Base-by-base conservation (phyloP, 35 echinoderm and acorn worm genomes). In the Patiria miniata region DNA sequence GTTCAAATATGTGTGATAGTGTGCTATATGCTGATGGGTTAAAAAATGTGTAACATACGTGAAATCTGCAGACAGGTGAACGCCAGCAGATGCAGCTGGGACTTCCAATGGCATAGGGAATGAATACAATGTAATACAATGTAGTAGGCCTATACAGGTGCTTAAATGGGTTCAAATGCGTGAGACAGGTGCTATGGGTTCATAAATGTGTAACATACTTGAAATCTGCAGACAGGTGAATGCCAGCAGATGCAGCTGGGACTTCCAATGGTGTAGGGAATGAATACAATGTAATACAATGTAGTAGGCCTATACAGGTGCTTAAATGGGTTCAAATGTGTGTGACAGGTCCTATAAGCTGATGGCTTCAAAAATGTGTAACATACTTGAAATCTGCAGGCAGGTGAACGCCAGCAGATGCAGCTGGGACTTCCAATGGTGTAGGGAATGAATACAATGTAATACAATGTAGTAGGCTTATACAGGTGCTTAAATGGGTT, bases 51-150 rank as follows among this genome's bases (percentile, higher is more conserved):
- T 60, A 2, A 60, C 56, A 60, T 60, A 60, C 16, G n/a, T 82
- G 96, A 92, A 77, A 98, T 94, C 33, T 94, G 86, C 4, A 98
- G 86, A 87, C 96, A 98, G 8, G 93, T 89, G 57, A 98, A 86
- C 10, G 96, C 92, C 19, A 98, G 82, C 29, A 94, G 81, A 73
- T 98, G 96, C 36, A 98, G 47, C 32, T 94, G 87, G 28, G 86
- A 59, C 79, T 98, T 92, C 34, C 88, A 23, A 87, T 87, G 34
- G 83, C 80, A 80, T 91, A 93, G 42, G 81, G 77, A 53, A n/a
- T n/a, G n/a, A n/a, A n/a, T n/a, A n/a, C n/a, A n/a, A n/a, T n/a
- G n/a, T n/a, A n/a, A n/a, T n/a, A n/a, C n/a, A n/a, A n/a, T n/a
- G n/a, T n/a, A n/a, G n/a, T n/a, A n/a, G n/a, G n/a, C n/a, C n/a